Percentiles rank a stretch among this genome's conserved stretches.
phyloP scores from a whole-genome alignment of 2,113 vertebrate genomes.

The Protomyctophum bolini region DNA sequence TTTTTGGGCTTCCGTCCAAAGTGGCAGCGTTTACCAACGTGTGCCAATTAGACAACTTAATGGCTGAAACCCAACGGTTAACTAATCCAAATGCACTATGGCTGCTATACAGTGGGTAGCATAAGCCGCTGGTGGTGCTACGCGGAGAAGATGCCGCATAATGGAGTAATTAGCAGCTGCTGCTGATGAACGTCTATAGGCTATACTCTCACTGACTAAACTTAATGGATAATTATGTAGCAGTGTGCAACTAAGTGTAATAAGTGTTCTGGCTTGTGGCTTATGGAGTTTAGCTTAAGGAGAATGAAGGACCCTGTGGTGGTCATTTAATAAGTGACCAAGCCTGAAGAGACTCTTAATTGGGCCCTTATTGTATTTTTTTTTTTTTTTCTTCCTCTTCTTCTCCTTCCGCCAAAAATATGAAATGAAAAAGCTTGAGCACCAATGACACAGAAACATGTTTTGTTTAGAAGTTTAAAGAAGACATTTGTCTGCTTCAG shows the following conservation, averaged over 20 bases:
- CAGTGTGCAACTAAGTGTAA: constrained; percentile 40
- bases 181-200: constrained; percentile 37
- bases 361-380: too few species aligned
- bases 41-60: background rate
- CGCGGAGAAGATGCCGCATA: constrained; percentile 22
- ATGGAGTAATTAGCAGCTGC: constrained; percentile 45
- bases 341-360: too few species aligned
- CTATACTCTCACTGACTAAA: constrained; percentile 29
- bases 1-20: background rate
- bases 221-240: constrained; percentile 49
- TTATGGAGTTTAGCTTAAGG: constrained; percentile 14
- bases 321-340: too few species aligned
- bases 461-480: too few species aligned
- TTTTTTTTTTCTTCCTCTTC: too few species aligned
- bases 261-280: constrained; percentile 44
- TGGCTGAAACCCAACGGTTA: constrained; percentile 17
- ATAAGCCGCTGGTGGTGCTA: constrained; percentile 30
- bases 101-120: constrained; percentile 16
- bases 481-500: too few species aligned
- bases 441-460: too few species aligned
- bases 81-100: constrained; percentile 5
- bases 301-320: constrained; percentile 6
- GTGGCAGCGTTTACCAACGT: background rate
- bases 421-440: too few species aligned
- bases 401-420: too few species aligned